Base-by-base conservation (phyloP, 2,888 invertebrate genomes). In the Limnephilus marmoratus region DNA sequence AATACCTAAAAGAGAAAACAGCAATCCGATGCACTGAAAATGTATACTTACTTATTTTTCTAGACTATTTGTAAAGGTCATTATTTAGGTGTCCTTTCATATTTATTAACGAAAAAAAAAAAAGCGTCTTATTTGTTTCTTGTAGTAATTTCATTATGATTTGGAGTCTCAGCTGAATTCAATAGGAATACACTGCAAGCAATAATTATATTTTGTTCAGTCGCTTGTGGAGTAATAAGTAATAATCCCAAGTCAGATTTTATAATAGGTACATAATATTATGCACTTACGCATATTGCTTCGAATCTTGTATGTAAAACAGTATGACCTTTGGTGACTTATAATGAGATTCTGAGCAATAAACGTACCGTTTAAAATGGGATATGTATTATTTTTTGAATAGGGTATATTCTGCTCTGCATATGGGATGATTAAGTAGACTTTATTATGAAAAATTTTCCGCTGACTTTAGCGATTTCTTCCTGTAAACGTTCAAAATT, bases 41-140 rank as follows among this genome's bases (percentile, higher is more conserved):
- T 83, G 9, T 83, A 83, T 83, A 37, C 34, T 31, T 83, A 31
- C 82, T 83, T 83, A 83, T 83, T 83, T 83, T 68, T 83, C 15
- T 83, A 83, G 82, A 37, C 34, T 34, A 34, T 83, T 68, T 68
- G 68, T 24, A 68, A 24, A 68, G 68, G 68, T 68, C 68, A n/a
- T 68, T 68, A 68, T 68, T 24, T 68, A 68, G 68, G 68, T 68
- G 68, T 68, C 68, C 68, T 24, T 24, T 24, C 18, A 68, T 68
- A 24, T 24, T 68, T 68, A 68, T 24, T 24, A 68, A 68, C 4
- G 1, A 68, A 68, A 68, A 41, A 68, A 68, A 68, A 41, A 4
- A 68, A 68, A 9, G 24, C 9, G 4, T 68, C n/a, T 68, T 68
- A 68, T 68, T 68, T 68, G 68, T 68, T 68, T n/a, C 0, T 53